Evolutionary conservation across 2,113 vertebrate genomes (phyloP), one percentile per base, ranked within the genome.

Genomic region (Cairina moschata): DNA sequence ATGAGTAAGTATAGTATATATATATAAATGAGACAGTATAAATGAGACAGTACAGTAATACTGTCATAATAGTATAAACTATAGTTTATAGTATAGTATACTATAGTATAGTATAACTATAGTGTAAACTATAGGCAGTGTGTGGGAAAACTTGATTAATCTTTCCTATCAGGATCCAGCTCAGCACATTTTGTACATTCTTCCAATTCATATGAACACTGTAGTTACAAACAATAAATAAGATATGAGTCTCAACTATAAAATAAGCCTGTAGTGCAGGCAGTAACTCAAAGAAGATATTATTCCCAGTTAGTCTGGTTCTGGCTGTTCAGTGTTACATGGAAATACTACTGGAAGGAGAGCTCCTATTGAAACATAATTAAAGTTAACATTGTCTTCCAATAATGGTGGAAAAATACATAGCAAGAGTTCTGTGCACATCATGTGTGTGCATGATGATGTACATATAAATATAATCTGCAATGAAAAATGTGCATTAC

Each of bases 51-150:
- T 46, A 20, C 46, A 46, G 46, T 46, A 46, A 46, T 46, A 46
- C 46, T 46, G 18, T 46, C 44, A 20, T n/a, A 26, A 21, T 15
- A 71, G 1, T 38, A 38, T 23, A 50, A 73, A 6, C 26, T 54
- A 28, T 56, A 9, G 16, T 40, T 40, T 40, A 40, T 40, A 40
- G 12, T 40, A 40, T 40, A 40, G 40, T 13, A 40, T 40, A 40
- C 40, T 40, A 40, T 40, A 40, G 12, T 40, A 40, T 40, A 40
- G 40, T 40, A 40, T 40, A 40, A 40, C 40, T 29, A 21, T 13
- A 71, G 1, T 38, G 34, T 23, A 50, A 73, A 6, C 26, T 54
- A 28, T 56, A 0, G 0, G 2, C 4, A 28, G 23, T 4, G 5
- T 29, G 10, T 13, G 42, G 31, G 29, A 86, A 91, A 54, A 7